These are phyloP conservation scores for Benitochromis conjunctus DNA, from an alignment of 2,113 vertebrate genomes.

Conservation along the genomic window DNA sequence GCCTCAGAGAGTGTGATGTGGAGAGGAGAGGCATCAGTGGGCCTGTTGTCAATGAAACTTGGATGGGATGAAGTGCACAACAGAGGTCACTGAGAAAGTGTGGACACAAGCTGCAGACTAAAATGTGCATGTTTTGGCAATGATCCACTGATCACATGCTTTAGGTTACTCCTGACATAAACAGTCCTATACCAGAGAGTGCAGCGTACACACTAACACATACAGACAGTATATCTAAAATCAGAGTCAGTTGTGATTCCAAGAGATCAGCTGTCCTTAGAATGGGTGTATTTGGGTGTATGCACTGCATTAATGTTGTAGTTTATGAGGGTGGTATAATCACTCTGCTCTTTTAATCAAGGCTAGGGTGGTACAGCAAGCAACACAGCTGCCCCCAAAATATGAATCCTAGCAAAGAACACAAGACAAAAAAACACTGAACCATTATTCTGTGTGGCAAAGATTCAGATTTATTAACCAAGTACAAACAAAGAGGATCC, in stretches of 20 bases:
- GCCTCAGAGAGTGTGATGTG: neutral
- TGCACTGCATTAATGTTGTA: neutral
- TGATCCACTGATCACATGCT: neutral
- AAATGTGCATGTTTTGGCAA: neutral
- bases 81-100: slow-evolving; percentile 25
- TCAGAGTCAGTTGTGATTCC: neutral
- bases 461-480: neutral
- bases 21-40: neutral
- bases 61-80: neutral
- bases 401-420: neutral
- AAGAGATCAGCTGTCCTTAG: neutral
- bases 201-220: neutral
- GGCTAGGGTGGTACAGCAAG: neutral
- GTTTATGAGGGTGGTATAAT: neutral
- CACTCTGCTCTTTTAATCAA: neutral
- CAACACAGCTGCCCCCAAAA: neutral
- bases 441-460: neutral
- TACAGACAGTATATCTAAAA: neutral
- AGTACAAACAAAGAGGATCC: neutral
- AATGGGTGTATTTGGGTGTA: neutral
- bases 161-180: neutral
- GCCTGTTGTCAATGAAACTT: neutral
- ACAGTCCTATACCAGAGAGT: neutral
- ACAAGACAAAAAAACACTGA: neutral
- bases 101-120: neutral